Evolutionary conservation across 1,140 invertebrate genomes (phyloP).

Genomic region (Aphelinus atriplicis): DNA sequence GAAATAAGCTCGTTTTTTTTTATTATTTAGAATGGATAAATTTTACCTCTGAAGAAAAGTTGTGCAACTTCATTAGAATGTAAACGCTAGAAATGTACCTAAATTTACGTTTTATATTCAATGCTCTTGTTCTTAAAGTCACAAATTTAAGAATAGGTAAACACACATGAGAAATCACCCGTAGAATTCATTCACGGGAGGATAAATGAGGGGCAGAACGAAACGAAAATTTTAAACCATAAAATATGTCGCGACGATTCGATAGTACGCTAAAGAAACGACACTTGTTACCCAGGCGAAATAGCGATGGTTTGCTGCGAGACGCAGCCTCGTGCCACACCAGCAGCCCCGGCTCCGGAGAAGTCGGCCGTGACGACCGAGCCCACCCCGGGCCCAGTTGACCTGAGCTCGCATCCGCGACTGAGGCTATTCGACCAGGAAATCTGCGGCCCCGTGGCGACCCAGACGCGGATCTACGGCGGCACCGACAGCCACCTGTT

Average conservation of each 20-base stretch:
- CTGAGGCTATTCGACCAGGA: slow-evolving; percentile 56
- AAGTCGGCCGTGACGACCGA: neutral
- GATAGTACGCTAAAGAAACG: neutral
- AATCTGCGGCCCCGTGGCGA: slow-evolving; percentile 50
- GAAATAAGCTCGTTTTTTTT: too few species aligned
- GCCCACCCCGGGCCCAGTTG: neutral
- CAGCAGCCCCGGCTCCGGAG: neutral
- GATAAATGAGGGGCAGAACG: too few species aligned
- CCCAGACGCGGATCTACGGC: slow-evolving; percentile 45
- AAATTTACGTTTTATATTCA: too few species aligned
- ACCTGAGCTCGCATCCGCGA: slow-evolving; percentile 50
- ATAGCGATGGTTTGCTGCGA: slow-evolving; percentile 64
- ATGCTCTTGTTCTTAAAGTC: too few species aligned
- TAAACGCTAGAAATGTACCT: too few species aligned
- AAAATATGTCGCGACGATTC: neutral
- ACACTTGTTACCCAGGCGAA: slow-evolving; percentile 39
- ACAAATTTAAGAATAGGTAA: too few species aligned
- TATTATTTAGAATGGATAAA: too few species aligned
- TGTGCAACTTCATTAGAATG: too few species aligned
- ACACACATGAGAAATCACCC: too few species aligned
- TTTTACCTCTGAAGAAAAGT: too few species aligned
- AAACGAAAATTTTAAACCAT: too few species aligned
- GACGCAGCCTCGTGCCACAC: neutral
- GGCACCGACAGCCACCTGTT: slow-evolving; percentile 66
- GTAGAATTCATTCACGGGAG: too few species aligned